Evolutionary conservation across 2,797 vertebrate species (phyloP), one percentile per base, ranked within the genome.

Genomic region (Mastacembelus armatus): DNA sequence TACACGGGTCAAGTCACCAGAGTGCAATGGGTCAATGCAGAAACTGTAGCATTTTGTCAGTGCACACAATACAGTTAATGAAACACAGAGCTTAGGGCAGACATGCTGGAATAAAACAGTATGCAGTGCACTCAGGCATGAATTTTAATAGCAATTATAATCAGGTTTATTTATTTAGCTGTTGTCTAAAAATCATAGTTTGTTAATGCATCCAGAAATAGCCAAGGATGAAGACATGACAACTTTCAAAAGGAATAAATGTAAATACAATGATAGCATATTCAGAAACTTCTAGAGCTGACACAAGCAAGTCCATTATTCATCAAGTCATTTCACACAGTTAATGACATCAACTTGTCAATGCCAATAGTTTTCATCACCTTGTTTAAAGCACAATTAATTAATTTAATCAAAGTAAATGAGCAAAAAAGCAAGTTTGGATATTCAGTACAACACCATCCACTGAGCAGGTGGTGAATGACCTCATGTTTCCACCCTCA

Each of bases 381-480:
- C 42, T 48, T 29, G 19, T 66, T 45, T 35, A 26, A 29, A 32
- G 24, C n/a, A 22, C 2, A 10, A 36, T 32, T 40, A n/a, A 67
- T 56, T 11, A 24, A 35, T 58, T 22, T 26, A 44, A 67, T 36
- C 15, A 60, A 30, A 39, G 57, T 21, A 39, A 40, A 0, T 11
- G 19, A 62, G 45, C 11, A 11, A 38, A 67, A 63, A 12, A 30
- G 36, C 10, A 7, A 10, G 40, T 26, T 24, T 21, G 47, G 54
- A 52, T 27, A 14, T 32, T 22, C 2, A 36, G 3, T 29, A 2
- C n/a, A 16, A 40, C 19, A 2, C 14, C 15, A 4, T 22, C 3
- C 42, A 19, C 35, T 72, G 38, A 52, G 47, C 38, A 61, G 58
- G 72, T 59, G 58, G 44, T 29, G 59, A 2, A 21, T 77, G 66